phyloP scores from a whole-genome alignment of 2,797 vertebrate genomes.

The Iguana delicatissima region DNA sequence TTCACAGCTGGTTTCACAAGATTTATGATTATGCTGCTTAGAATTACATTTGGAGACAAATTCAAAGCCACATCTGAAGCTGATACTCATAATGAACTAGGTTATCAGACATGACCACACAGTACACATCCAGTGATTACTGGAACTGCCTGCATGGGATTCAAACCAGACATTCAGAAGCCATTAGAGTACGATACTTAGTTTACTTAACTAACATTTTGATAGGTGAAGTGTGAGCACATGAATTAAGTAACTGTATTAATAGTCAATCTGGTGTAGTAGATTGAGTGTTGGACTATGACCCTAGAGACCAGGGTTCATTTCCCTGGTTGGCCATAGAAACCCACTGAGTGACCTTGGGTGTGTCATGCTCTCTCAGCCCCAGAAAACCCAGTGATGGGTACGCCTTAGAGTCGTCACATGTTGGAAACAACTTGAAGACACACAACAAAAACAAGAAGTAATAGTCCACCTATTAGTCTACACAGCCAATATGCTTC shows the following conservation, averaged over 20 bases:
- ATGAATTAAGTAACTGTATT: background rate
- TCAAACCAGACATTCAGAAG: background rate
- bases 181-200: background rate
- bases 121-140: background rate
- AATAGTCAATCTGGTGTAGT: background rate
- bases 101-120: background rate
- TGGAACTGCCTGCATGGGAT: background rate
- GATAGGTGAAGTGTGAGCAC: background rate
- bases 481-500: too few species aligned
- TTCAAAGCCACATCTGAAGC: slow-evolving; percentile 21
- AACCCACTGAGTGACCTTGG: too few species aligned
- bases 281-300: too few species aligned
- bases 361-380: too few species aligned
- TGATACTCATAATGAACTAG: background rate
- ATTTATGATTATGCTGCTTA: slow-evolving; percentile 13
- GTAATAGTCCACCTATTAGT: too few species aligned
- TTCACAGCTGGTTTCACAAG: slow-evolving; percentile 35
- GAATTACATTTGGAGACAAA: slow-evolving; percentile 9
- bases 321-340: too few species aligned
- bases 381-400: too few species aligned
- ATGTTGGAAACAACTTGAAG: too few species aligned
- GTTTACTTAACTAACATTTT: background rate
- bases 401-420: too few species aligned
- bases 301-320: too few species aligned
- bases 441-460: too few species aligned